Evolutionary conservation across 2,888 invertebrate genomes (phyloP), one percentile per base, ranked within the genome.

Genomic region (Melieria picta): DNA sequence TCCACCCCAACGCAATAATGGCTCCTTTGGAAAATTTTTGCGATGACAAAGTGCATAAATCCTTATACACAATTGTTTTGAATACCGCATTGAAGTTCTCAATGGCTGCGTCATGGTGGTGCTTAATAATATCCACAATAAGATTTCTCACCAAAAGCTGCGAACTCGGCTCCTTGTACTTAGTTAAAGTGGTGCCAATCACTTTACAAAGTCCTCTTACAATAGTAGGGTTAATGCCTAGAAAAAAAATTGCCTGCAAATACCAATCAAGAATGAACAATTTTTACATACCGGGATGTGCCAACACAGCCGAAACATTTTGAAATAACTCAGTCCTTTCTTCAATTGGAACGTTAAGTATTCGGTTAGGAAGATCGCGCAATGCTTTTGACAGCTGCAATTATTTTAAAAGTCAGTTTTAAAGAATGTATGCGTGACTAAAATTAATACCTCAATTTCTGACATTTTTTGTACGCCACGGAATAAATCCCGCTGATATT

Each of bases 151-250:
- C 91, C 79, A 93, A 91, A 13, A 90, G 89, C 83, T 94, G 93
- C 1, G 96, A 96, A 67, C 90, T 88, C 52, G 91, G 90, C 85
- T 96, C 96, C 79, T 92, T 89, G 83, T 96, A 97, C 78, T 94
- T 90, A 73, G 92, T 92, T 76, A 97, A 87, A 1, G 94, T 94
- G 71, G 93, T 89, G 48, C 92, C 91, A 78, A 96, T 87, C 72
- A 93, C 90, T 82, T 93, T 92, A 81, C 95, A 94, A 71, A 96
- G 90, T 74, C 93, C 94, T 78, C 92, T 91, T 60, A 95, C 90
- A 70, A 93, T 92, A 79, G 90, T 90, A 79, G 94, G 93, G 79
- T 92, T 93, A 74, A 95, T 91, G 76, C 91, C 96, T 96, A 82
- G 7, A 88, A 88, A 56, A 43, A 30, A 30, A 30, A 30, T 30